Base-by-base conservation (phyloP, 2,888 invertebrate genomes). In the Tipula unca region DNA sequence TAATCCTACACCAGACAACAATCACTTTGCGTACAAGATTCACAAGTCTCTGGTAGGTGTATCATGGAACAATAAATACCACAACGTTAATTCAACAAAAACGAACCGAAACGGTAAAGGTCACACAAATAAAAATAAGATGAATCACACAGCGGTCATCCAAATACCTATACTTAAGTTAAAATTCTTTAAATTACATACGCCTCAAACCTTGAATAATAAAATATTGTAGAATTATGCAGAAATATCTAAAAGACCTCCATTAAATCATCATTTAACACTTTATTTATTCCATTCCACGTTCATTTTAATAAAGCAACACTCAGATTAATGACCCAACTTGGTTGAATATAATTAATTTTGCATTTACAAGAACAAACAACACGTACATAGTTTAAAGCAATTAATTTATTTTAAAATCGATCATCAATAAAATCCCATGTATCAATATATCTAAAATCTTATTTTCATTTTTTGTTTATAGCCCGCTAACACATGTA, bases 251-350 rank as follows among this genome's bases (percentile, higher is more conserved):
- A 10, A 25, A 69, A 69, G 25, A 69, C 69, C 25, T 69, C 69
- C 69, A 69, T 69, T 69, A 69, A 69, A 69, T 69, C 69, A 69
- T 69, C 69, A 69, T 69, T 69, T 69, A 69, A 69, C 69, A 69
- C 69, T 69, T 69, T 69, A 10, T 8, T 69, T 69, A 69, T 25
- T 69, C 69, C 69, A 69, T 69, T 69, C 25, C 69, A 69, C 25
- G 25, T 69, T 69, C 25, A 69, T 25, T 69, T 69, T 69, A 69
- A 69, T 54, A 17, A 6, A 10, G 3, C 10, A 17, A n/a, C n/a
- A 0, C 10, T 8, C 69, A 20, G 69, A 25, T 25, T 69, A 69
- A 25, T 69, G 69, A 69, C 69, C 69, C 69, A 69, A 69, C 25
- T 25, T 13, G 25, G 25, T 10, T 25, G 1, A 69, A 13, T 69